These are phyloP conservation scores for Paracentrotus lividus DNA, from an alignment of 53 echinoderm and acorn worm species.

Conservation along the genomic window DNA sequence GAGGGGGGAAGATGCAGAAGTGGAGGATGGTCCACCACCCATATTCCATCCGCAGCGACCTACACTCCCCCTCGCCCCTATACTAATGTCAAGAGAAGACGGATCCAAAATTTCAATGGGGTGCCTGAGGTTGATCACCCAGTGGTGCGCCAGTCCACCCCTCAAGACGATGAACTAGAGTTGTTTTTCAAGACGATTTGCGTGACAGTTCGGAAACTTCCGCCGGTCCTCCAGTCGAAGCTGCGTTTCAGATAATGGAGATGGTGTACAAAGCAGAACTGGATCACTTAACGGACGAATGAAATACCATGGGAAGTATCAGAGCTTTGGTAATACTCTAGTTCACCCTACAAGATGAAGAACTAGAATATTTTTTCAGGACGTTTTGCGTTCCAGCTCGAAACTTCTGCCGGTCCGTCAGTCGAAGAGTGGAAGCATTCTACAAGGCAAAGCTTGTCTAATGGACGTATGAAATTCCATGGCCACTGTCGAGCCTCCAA, in stretches of 20 bases:
- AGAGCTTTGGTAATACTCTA: too few species aligned
- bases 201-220: neutral
- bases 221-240: neutral
- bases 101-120: neutral
- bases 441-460: too few species aligned
- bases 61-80: neutral
- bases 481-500: too few species aligned
- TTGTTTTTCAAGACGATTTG: neutral
- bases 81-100: neutral
- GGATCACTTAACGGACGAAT: neutral
- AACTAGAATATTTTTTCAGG: too few species aligned
- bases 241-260: neutral
- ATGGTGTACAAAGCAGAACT: conserved; percentile 5
- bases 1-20: neutral
- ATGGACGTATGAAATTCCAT: too few species aligned
- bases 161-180: neutral
- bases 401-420: too few species aligned
- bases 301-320: too few species aligned
- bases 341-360: too few species aligned
- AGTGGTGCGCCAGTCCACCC: neutral
- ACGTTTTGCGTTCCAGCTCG: too few species aligned
- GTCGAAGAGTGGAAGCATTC: too few species aligned
- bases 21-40: too few species aligned
- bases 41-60: neutral
- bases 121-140: neutral